These are phyloP conservation scores for Scolopax mira DNA, from an alignment of 2,113 vertebrate species.

Conservation along the genomic window DNA sequence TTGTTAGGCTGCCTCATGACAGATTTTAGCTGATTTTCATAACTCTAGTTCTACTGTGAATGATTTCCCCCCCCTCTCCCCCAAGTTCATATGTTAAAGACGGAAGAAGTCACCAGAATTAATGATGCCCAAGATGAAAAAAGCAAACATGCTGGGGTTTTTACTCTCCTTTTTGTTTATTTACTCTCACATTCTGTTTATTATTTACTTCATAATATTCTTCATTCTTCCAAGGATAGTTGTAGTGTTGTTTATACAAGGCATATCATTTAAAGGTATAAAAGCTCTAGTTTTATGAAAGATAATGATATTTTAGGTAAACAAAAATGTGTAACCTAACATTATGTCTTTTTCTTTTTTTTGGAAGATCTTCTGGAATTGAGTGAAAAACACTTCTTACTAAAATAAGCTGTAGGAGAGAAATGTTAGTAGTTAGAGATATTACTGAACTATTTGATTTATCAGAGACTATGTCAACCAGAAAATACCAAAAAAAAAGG, in stretches of 20 bases:
- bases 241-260: not conserved
- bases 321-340: not conserved
- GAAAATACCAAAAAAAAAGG: not conserved
- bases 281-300: not conserved
- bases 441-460: not conserved
- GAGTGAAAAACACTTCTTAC: not conserved
- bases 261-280: not conserved
- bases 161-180: not conserved
- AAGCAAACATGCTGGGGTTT: not conserved
- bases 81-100: not conserved
- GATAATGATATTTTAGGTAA: not conserved
- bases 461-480: not conserved
- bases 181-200: not conserved
- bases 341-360: not conserved
- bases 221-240: not conserved
- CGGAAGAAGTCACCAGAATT: not conserved
- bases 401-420: not conserved
- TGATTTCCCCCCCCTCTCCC: not conserved
- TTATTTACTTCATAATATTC: not conserved
- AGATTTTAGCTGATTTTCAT: not conserved
- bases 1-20: not conserved
- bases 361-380: not conserved
- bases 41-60: not conserved
- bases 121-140: not conserved
- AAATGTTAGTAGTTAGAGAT: not conserved